Conservation (phyloP, 2,113 vertebrate species). For the Sturnus vulgaris region DNA sequence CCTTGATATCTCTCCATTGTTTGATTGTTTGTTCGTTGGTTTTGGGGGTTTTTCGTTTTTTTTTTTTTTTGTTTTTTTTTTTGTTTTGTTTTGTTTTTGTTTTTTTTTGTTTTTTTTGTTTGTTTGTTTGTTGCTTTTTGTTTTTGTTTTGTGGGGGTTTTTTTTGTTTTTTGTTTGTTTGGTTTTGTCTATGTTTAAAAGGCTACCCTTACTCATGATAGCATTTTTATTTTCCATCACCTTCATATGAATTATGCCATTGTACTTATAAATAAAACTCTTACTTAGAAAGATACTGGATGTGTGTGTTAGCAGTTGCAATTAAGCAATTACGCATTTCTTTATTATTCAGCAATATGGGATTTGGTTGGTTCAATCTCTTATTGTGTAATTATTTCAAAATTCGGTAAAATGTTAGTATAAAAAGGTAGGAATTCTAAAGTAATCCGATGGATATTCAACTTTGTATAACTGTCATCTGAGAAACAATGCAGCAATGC, state of each 20-base stretch:
- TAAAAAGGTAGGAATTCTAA: background rate
- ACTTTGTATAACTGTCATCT: background rate
- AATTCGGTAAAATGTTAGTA: constrained; percentile 12
- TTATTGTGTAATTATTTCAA: constrained; percentile 35
- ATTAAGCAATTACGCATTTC: constrained; percentile 18
- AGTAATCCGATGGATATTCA: background rate
- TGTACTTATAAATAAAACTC: background rate
- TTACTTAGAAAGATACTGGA: background rate
- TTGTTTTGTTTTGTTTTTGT: too few relatives aligned
- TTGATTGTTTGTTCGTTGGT: background rate
- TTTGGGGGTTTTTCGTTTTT: too few relatives aligned
- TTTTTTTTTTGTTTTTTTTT: too few relatives aligned
- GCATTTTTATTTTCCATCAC: background rate
- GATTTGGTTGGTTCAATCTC: constrained; percentile 8
- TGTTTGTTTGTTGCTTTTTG: too few relatives aligned
- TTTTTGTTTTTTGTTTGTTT: background rate
- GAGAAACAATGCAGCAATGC: constrained; percentile 5
- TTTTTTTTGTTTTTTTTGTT: too few relatives aligned
- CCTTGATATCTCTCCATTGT: background rate
- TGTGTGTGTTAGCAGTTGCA: background rate
- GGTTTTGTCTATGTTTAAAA: background rate
- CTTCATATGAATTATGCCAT: background rate
- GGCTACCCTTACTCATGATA: background rate
- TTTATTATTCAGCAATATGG: background rate
- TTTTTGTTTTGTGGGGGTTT: too few relatives aligned